Base-by-base conservation (phyloP, 2,113 vertebrate species). In the Odocoileus hemionus region DNA sequence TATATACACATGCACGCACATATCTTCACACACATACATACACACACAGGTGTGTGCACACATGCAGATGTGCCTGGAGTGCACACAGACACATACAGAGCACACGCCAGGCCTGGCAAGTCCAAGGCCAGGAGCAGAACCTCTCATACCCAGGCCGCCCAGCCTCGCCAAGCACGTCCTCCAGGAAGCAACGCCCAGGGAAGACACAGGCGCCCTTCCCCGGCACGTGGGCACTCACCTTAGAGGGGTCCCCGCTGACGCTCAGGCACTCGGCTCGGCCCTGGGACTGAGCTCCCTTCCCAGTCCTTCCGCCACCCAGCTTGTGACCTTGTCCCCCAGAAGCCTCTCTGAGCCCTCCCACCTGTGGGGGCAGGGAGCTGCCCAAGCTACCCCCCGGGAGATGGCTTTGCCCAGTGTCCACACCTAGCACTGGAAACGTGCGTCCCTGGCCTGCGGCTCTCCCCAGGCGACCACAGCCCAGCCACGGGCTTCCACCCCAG, bases 151-250 rank as follows among this genome's bases (percentile, higher is more conserved):
- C 2, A 4, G 43, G 1, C 9, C 30, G 7, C 5, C 39, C 70
- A 45, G 70, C 45, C 33, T 26, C 28, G 19, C 39, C n/a, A 30
- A 50, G 23, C 57, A 28, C 8, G 0, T 50, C 55, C 74, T 50
- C 89, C 52, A 19, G 23, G 14, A 36, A 50, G n/a, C 1, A 1
- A 79, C 45, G 23, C 39, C 89, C 57, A 28, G 3, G 45, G 55
- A n/a, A 39, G 36, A 16, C 0, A 0, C 30, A 5, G 50, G 78
- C 16, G 0, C 78, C 78, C 16, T 17, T 80, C 16, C 45, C 28
- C 9, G 0, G 78, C 3, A 6, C 0, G 1, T 0, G 3, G 50
- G 21, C 3, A 0, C 79, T 23, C 30, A 33, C 39, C 19, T 26
- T 57, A 8, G 43, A 19, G 43, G 9, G 55, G 14, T n/a, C 10